Conservation (phyloP, 2,113 vertebrate species). For the Petaurus breviceps region DNA sequence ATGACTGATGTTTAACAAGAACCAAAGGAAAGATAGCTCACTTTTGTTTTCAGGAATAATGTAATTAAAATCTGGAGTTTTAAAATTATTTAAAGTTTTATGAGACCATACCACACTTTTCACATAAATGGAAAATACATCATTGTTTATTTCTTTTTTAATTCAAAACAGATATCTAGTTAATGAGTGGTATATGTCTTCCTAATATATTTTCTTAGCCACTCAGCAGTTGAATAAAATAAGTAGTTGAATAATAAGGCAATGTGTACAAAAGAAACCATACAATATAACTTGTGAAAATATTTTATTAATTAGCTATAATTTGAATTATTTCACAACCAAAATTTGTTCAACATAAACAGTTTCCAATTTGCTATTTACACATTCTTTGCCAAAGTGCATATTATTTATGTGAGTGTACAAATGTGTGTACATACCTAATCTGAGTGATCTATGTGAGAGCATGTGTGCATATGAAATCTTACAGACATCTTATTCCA, state of each 20-base stretch:
- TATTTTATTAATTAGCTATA: conserved; percentile 17
- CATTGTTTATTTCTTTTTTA: conserved; percentile 44
- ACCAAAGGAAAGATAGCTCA: fast-evolving
- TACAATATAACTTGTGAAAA: conserved; percentile 45
- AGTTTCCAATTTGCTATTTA: conserved; percentile 33
- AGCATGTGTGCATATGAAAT: fast-evolving
- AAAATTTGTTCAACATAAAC: neutral
- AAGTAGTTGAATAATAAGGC: neutral
- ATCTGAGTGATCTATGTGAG: neutral
- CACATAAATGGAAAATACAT: neutral
- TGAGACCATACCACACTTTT: conserved; percentile 19
- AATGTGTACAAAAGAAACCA: conserved; percentile 31
- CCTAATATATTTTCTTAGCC: conserved; percentile 51
- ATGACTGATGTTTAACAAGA: neutral
- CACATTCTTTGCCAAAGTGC: neutral
- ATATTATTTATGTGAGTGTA: neutral
- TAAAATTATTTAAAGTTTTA: conserved; percentile 30
- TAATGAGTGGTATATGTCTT: conserved; percentile 34
- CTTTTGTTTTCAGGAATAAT: conserved; percentile 35
- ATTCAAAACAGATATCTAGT: conserved; percentile 48
- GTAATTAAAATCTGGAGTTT: conserved; percentile 5
- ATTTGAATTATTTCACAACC: conserved; percentile 45
- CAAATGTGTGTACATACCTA: neutral
- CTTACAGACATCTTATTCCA: too few relatives aligned
- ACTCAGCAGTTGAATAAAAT: conserved; percentile 51